A percentile compares a stretch with the other conserved stretches of the same genome.
phyloP scores from a whole-genome alignment of 2,888 invertebrate genomes.

The Pandemis heparana region DNA sequence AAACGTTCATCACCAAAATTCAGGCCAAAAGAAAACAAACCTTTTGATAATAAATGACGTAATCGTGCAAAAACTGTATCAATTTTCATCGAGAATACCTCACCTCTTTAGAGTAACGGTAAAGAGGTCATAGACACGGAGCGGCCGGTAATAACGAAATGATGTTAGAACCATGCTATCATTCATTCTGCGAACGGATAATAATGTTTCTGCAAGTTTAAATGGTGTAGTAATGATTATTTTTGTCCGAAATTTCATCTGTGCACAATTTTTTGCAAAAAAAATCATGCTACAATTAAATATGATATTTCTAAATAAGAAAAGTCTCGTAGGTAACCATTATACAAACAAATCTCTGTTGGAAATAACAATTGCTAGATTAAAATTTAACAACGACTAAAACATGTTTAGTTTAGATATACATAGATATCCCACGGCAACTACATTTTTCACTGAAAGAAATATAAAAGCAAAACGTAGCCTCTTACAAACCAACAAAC shows the following conservation, averaged over 20 bases:
- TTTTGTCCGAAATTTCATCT: not conserved
- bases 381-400: no score
- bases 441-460: no score
- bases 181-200: slow-evolving; percentile 9
- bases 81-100: slow-evolving; percentile 22
- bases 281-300: no score
- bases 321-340: no score
- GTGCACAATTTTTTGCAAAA: not conserved
- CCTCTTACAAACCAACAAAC: no score
- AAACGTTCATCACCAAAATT: not conserved
- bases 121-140: slow-evolving; percentile 37
- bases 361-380: no score
- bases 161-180: slow-evolving; percentile 22
- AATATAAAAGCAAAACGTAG: no score
- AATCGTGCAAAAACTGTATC: slow-evolving; percentile 35
- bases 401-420: no score
- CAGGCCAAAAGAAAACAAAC: slow-evolving; percentile 18
- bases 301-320: no score
- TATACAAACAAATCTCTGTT: no score
- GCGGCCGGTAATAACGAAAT: slow-evolving; percentile 27
- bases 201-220: slow-evolving; percentile 7
- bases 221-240: not conserved
- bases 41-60: slow-evolving; percentile 20
- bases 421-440: no score
- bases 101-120: slow-evolving; percentile 38